Evolutionary conservation across 2,797 vertebrate genomes (phyloP), one percentile per base, ranked within the genome.

Genomic region (Phrynocephalus vlangalii): DNA sequence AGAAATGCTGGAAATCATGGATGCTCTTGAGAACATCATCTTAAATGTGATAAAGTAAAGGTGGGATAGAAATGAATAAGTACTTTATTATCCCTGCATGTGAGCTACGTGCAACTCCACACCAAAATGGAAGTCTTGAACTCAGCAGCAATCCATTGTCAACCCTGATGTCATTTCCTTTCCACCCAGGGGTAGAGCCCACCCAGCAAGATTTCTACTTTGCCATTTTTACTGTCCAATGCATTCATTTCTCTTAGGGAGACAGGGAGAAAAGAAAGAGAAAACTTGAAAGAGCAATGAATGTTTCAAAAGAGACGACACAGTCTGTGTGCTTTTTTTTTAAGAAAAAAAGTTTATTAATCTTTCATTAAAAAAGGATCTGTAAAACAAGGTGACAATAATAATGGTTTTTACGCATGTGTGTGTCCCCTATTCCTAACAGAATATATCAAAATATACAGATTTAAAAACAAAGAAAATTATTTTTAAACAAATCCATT

Each of bases 331-430:
- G 60, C 9, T 56, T 56, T 56, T 56, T 94, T 18, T 93, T 88
- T 89, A 88, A 91, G 90, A 92, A 92, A 80, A 90, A 26, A 84
- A 50, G 20, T 92, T 92, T 94, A 93, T 94, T 87, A 91, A 16
- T 78, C 78, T 92, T 88, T 86, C 18, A 68, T 94, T 90, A 85
- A 90, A 95, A 95, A 95, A 89, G 68, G 16, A 52, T 33, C 50
- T 63, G 75, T 92, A 75, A 83, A 66, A 78, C 73, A 73, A 84
- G n/a, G 2, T 6, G 0, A 6, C 79, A 48, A 26, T 24, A 44
- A 38, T 3, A 73, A 75, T 75, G 26, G 38, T 67, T 70, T 82
- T 82, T 68, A 22, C 56, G 63, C 16, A 20, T 13, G 11, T 24
- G 18, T 67, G 24, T 7, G 33, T 16, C 15, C 48, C 26, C 5